Evolutionary conservation across 2,888 invertebrate species (phyloP).

Genomic region (Leucania comma): DNA sequence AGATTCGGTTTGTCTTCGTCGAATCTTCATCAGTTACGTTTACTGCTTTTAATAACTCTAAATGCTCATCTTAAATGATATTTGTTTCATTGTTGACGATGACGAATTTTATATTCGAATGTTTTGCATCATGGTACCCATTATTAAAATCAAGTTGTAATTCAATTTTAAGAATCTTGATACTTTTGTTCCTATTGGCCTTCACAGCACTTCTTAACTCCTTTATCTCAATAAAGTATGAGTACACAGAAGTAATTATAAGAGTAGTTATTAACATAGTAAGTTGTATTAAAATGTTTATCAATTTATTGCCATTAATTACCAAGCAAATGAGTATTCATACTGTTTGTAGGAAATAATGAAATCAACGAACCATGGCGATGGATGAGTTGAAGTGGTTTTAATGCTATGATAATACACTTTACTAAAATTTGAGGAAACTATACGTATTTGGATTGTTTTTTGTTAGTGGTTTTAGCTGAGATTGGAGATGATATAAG

Average conservation of each 20-base stretch:
- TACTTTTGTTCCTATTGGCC: neutral
- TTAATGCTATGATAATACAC: slow-evolving; percentile 13
- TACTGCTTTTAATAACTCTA: neutral
- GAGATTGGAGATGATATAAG: slow-evolving; percentile 15
- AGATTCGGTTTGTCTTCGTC: too few relatives aligned
- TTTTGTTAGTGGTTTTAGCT: slow-evolving; percentile 17
- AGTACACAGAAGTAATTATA: too few relatives aligned
- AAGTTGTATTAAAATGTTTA: slow-evolving; percentile 35
- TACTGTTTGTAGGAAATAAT: slow-evolving; percentile 58
- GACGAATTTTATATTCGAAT: neutral
- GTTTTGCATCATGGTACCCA: neutral
- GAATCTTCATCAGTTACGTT: too few relatives aligned
- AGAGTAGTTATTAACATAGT: slow-evolving; percentile 12
- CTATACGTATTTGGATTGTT: neutral
- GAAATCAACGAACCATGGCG: slow-evolving; percentile 44
- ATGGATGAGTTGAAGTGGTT: slow-evolving; percentile 44
- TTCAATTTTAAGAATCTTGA: neutral
- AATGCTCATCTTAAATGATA: neutral
- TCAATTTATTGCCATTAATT: slow-evolving; percentile 60
- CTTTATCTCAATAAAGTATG: neutral
- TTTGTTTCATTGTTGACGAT: neutral
- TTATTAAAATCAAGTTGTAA: slow-evolving; percentile 4
- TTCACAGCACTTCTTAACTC: neutral
- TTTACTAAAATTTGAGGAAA: slow-evolving; percentile 29
- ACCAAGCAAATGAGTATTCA: slow-evolving; percentile 36